Evolutionary conservation across 2,888 invertebrate species (phyloP).

Genomic region (Melieria crassipennis): DNA sequence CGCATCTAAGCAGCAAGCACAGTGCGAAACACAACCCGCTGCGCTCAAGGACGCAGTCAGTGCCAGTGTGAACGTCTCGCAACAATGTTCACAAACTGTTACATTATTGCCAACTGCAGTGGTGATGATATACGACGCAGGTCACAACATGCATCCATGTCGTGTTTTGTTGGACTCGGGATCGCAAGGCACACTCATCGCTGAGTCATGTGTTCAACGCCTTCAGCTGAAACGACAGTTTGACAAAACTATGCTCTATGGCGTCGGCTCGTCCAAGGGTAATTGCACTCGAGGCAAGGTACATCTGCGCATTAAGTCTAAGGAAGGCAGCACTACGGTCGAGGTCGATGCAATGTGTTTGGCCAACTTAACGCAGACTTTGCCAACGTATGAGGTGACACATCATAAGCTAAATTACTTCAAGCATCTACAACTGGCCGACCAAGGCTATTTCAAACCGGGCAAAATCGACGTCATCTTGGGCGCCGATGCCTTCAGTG

Average conservation of each 20-base stretch:
- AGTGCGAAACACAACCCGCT: slow-evolving; percentile 3
- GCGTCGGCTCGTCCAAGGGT: too few relatives aligned
- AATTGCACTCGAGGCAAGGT: too few relatives aligned
- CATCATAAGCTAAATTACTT: slow-evolving; percentile 25
- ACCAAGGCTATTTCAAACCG: slow-evolving; percentile 16
- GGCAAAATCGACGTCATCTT: slow-evolving; percentile 27
- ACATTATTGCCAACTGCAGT: slow-evolving; percentile 33
- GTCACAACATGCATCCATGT: slow-evolving; percentile 28
- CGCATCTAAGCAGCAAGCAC: background rate
- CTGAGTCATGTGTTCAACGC: slow-evolving; percentile 27
- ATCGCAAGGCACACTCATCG: slow-evolving; percentile 31
- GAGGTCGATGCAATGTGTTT: slow-evolving; percentile 25
- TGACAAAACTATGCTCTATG: too few relatives aligned
- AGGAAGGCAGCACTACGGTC: slow-evolving; percentile 11
- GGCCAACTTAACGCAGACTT: slow-evolving; percentile 25
- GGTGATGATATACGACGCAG: slow-evolving; percentile 23
- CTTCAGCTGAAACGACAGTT: too few relatives aligned
- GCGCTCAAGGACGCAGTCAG: background rate
- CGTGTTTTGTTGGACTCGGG: slow-evolving; percentile 35
- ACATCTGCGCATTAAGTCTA: too few relatives aligned
- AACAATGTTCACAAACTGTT: slow-evolving; percentile 5
- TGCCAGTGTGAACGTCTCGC: slow-evolving; percentile 14
- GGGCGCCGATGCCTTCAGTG: slow-evolving; percentile 23
- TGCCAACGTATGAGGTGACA: slow-evolving; percentile 13
- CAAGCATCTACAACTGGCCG: slow-evolving; percentile 19